phyloP scores from a whole-genome alignment of 2,113 vertebrate genomes.

The Pelecanoides urinatrix region DNA sequence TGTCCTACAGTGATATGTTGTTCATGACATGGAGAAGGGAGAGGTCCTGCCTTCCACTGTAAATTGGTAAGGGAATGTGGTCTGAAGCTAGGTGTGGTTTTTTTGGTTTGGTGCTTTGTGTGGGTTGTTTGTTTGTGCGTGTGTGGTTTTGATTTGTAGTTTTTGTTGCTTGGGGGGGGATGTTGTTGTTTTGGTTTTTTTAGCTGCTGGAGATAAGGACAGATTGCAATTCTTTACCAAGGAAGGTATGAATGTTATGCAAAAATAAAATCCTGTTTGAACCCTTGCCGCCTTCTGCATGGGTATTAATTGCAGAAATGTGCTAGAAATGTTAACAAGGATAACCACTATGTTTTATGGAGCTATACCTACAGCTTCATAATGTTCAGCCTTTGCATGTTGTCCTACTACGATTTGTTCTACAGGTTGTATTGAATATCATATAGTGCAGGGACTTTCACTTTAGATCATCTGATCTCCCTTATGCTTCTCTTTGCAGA shows the following conservation, averaged over 20 bases:
- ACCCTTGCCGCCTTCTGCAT: not conserved
- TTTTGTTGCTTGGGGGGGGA: not conserved
- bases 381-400: not conserved
- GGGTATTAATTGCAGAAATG: not conserved
- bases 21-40: not conserved
- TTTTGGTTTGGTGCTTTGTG: not conserved
- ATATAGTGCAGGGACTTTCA: not conserved
- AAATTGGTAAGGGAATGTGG: not conserved
- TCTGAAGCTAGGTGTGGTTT: not conserved
- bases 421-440: not conserved
- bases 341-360: not conserved
- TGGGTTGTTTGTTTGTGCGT: not conserved
- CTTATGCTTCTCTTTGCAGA: too few relatives aligned
- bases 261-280: not conserved
- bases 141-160: not conserved
- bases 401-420: not conserved
- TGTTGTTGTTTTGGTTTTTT: not conserved
- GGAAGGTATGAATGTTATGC: not conserved
- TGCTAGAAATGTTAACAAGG: not conserved
- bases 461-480: not conserved
- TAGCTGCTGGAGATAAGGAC: not conserved
- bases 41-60: not conserved
- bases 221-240: not conserved
- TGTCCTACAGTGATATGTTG: not conserved
- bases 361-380: not conserved